Base-by-base conservation (phyloP, 2,888 invertebrate genomes). In the Osmoderma eremita region DNA sequence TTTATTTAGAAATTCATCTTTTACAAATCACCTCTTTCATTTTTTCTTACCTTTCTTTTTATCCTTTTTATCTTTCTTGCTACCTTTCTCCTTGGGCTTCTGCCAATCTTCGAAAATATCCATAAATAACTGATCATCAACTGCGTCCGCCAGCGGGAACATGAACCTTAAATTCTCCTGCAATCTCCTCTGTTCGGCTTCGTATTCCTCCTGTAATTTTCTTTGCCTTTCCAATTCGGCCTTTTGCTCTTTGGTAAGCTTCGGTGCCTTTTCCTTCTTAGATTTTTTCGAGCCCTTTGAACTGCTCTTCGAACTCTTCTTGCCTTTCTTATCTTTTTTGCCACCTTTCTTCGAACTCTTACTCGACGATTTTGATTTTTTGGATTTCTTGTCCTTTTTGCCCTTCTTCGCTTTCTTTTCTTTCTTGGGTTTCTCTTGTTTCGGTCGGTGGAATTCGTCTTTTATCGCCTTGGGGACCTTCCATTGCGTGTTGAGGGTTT, bases 91-190 rank as follows among this genome's bases (percentile, higher is more conserved):
- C 42, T 62, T 58, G 1, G 56, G 67, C 67, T 75, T 77, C 5
- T 74, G 71, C 79, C 78, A 81, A 70, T 79, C 74, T 49, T 77
- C 75, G 69, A 82, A 81, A 58, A 81, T 77, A 5, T 66, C 69
- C 67, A 71, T 72, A 69, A 79, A 82, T 62, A 83, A 79, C 1
- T 75, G 72, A 66, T 80, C 80, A 38, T 76, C 73, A 1, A 77
- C 79, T 1, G 80, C 81, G 45, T 81, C 79, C 5, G 73, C 75
- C 12, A 82, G 68, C 1, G 82, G 82, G 75, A 80, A 81, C 75
- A 82, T 73, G 62, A 77, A 79, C 24, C 72, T 70, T 63, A 73
- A 76, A 67, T 82, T 78, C 69, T 79, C 80, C 67, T 78, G 78
- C 4, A 70, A 70, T 61, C 63, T 74, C 20, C 71, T 45, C 62